Evolutionary conservation across 2,888 invertebrate genomes (phyloP), one percentile per base, ranked within the genome.

Genomic region (Nephrotoma appendiculata): DNA sequence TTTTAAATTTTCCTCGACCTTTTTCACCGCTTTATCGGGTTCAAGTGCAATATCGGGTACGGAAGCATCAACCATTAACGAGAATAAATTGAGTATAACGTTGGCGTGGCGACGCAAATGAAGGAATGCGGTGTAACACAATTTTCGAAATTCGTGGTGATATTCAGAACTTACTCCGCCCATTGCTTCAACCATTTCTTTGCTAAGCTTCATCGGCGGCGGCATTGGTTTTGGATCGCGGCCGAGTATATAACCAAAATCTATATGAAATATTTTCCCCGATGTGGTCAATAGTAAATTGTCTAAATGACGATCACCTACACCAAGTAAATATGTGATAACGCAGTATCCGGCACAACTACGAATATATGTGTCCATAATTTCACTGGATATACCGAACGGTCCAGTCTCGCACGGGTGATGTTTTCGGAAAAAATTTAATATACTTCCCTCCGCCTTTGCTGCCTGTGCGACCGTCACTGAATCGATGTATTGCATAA

Each of bases 121-220:
- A 88, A 98, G 92, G 92, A 98, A 99, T 0, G 99, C 98, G 0
- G 99, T 99, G 90, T 98, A 98, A 91, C 98, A 98, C 90, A 96
- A 95, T 90, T 98, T 98, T 87, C 96, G 93, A 92, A 99, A 99
- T 91, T 97, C 96, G 89, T 98, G 96, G 92, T 98, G 99, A 90
- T 97, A 96, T 87, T 99, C 98, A 0, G 97, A 95, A 90, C 95
- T 95, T 0, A 96, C 94, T 0, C 98, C 98, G 1, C 98, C 98
- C 98, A 98, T 98, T 0, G 97, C 98, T 90, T 99, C 99, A 31
- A 99, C 98, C 99, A 99, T 99, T 93, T 99, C 99, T 91, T 96
- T 97, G 91, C 98, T 98, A 83, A 99, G 93, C 92, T 99, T 99
- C 98, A 99, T 99, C 6, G 99, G 99, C 11, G 99, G 99, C 1